A percentile compares a stretch with the other conserved stretches of the same genome.
These are phyloP conservation scores for Synergus itoensis DNA, from an alignment of 2,888 invertebrate species.

Conservation along the genomic window DNA sequence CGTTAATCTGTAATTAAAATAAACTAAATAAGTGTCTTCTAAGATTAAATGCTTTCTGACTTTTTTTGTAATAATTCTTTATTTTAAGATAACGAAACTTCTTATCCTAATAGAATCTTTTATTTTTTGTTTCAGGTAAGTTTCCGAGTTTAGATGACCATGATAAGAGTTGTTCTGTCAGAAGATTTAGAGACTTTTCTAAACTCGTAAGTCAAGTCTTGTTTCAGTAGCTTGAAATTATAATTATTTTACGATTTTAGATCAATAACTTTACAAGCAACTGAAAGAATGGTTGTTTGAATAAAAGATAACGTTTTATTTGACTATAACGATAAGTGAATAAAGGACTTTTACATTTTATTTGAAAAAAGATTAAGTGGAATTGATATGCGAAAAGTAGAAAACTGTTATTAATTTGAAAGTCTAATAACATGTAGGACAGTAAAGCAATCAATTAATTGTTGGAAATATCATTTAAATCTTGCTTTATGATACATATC, in stretches of 20 bases:
- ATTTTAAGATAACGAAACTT: background rate
- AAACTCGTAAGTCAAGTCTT: constrained; percentile 9
- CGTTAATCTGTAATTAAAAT: constrained; percentile 9
- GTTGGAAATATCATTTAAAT: constrained; percentile 24
- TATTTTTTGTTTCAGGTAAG: constrained; percentile 30
- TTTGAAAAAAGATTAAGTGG: background rate
- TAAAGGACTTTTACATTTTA: background rate
- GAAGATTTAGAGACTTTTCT: constrained; percentile 11
- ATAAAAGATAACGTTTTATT: no score
- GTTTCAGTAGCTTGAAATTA: background rate
- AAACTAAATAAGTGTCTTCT: background rate
- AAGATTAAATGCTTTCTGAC: background rate
- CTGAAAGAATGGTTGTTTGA: no score
- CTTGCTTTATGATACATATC: constrained; percentile 13
- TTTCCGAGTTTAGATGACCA: constrained; percentile 20
- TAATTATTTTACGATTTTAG: background rate
- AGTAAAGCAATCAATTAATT: constrained; percentile 11
- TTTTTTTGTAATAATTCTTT: background rate
- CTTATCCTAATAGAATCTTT: constrained; percentile 7
- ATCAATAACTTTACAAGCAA: background rate
- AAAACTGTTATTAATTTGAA: background rate
- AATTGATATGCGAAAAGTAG: background rate
- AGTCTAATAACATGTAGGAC: background rate
- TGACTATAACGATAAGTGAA: no score
- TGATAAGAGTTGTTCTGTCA: background rate